These are phyloP conservation scores for Zalophus californianus DNA, from an alignment of 2,797 vertebrate species.

Conservation along the genomic window DNA sequence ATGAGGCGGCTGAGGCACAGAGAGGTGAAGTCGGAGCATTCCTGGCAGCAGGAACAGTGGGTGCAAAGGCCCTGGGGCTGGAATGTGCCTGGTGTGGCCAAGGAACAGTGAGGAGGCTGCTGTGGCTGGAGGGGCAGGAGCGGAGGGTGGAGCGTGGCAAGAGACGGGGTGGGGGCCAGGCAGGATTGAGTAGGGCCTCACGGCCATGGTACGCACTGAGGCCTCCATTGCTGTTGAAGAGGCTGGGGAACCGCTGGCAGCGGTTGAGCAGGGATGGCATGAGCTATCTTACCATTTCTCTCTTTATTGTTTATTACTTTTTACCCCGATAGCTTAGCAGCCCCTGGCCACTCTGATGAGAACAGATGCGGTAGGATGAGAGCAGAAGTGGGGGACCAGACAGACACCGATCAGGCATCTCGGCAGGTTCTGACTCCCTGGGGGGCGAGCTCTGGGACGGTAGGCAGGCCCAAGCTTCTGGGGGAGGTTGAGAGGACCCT, in stretches of 20 bases:
- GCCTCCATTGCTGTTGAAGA: not conserved
- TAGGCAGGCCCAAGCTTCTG: not conserved
- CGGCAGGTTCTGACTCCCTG: not conserved
- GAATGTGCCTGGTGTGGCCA: not conserved
- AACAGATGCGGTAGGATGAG: not conserved
- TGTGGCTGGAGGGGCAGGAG: not conserved
- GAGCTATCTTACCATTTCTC: not conserved
- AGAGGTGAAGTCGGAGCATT: not conserved
- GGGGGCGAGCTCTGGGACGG: not conserved
- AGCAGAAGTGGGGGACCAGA: not conserved
- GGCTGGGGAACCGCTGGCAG: not conserved
- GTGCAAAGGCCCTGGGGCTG: constrained; percentile 22
- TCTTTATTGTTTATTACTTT: not conserved
- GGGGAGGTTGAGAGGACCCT: not conserved
- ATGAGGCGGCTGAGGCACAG: not conserved
- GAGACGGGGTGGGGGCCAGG: not conserved
- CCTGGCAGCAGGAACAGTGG: not conserved
- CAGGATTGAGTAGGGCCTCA: not conserved
- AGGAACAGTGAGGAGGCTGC: not conserved
- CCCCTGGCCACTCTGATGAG: not conserved
- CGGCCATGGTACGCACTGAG: not conserved
- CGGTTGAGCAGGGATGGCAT: not conserved
- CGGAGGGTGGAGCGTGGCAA: not conserved
- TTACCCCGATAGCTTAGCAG: not conserved
- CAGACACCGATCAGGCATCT: not conserved